Conservation (phyloP, 2,113 vertebrate species). For the Setophaga petechia region DNA sequence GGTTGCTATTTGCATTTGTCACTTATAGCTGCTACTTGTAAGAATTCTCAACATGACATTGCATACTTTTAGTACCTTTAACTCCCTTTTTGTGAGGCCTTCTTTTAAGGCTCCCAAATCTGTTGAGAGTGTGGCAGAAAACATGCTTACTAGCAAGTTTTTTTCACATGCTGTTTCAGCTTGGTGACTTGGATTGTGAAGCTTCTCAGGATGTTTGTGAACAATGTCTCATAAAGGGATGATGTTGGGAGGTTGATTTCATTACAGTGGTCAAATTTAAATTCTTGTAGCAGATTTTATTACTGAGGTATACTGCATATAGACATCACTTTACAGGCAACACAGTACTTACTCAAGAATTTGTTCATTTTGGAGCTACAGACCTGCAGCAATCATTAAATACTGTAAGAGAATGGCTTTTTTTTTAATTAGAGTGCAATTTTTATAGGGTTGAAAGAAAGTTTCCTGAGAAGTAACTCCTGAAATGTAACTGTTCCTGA, state of each 20-base stretch:
- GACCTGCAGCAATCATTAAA: not conserved
- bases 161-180: not conserved
- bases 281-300: not conserved
- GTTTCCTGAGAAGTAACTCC: not conserved
- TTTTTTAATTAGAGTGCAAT: not conserved
- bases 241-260: not conserved
- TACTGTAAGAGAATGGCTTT: not conserved
- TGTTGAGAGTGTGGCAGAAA: not conserved
- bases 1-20: not conserved
- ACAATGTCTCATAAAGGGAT: not conserved
- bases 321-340: not conserved
- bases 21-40: not conserved
- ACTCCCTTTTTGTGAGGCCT: not conserved
- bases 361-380: not conserved
- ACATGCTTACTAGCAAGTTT: not conserved
- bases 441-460: not conserved
- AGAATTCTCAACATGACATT: not conserved
- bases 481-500: not conserved
- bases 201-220: not conserved
- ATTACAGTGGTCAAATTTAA: not conserved
- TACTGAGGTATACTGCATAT: not conserved
- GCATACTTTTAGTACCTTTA: not conserved
- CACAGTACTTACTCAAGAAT: not conserved
- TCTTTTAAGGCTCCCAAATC: not conserved
- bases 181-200: not conserved